These are phyloP conservation scores for Agrotis segetum DNA, from an alignment of 2,888 invertebrate genomes.

Conservation along the genomic window DNA sequence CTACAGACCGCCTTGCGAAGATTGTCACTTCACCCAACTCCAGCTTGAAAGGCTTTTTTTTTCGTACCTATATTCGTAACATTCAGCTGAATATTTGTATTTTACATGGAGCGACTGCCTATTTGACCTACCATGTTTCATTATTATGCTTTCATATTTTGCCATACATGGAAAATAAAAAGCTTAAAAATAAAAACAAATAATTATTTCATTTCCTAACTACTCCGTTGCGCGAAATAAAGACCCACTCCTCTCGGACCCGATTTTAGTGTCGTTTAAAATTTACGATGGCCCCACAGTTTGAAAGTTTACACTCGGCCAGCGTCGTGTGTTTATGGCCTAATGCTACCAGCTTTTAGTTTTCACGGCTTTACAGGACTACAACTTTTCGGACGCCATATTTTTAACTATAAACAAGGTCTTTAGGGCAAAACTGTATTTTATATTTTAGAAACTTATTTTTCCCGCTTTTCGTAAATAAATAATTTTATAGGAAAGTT, in stretches of 20 bases:
- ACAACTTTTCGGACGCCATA: constrained; percentile 34
- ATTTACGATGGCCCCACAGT: constrained; percentile 53
- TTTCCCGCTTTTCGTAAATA: background rate
- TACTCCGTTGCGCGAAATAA: constrained; percentile 31
- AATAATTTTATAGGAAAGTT: background rate
- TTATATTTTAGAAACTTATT: background rate
- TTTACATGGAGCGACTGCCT: too few species aligned
- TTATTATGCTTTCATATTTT: too few species aligned
- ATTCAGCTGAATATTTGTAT: too few species aligned
- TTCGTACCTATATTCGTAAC: too few species aligned
- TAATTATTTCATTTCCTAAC: constrained; percentile 12
- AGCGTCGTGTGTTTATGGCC: constrained; percentile 41
- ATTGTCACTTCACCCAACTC: too few species aligned
- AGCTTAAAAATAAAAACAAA: too few species aligned
- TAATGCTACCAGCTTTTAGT: constrained; percentile 49
- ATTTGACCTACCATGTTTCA: too few species aligned
- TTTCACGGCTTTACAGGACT: constrained; percentile 34
- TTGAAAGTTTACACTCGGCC: constrained; percentile 55
- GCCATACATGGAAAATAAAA: too few species aligned
- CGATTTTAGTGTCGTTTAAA: constrained; percentile 58
- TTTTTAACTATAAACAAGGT: constrained; percentile 31
- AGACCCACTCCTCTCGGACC: constrained; percentile 42
- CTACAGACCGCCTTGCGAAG: too few species aligned
- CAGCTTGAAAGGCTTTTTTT: too few species aligned
- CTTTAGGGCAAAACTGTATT: background rate